Evolutionary conservation across 2,888 invertebrate genomes (phyloP).

Genomic region (Nowickia ferox): DNA sequence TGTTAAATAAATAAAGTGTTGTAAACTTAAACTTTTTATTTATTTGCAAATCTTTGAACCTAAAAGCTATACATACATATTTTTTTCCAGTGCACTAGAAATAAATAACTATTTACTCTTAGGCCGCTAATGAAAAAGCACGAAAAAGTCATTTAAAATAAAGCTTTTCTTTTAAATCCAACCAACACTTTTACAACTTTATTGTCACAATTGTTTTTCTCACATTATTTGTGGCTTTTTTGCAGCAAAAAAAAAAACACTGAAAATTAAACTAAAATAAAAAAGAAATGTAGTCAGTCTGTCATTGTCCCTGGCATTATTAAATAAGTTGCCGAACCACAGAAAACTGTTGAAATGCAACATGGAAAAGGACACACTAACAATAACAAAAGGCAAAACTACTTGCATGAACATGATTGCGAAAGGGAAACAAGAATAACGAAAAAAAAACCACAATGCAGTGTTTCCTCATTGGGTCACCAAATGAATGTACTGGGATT

Average conservation of each 20-base stretch:
- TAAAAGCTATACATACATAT: background rate
- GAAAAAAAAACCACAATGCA: slow-evolving; percentile 61
- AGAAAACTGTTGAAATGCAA: slow-evolving; percentile 42
- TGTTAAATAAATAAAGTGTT: too few species aligned
- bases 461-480: slow-evolving; percentile 61
- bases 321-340: slow-evolving; percentile 62
- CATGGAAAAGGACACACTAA: slow-evolving; percentile 17
- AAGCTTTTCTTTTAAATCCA: slow-evolving; percentile 52
- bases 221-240: slow-evolving; percentile 64
- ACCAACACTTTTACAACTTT: slow-evolving; percentile 67
- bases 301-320: slow-evolving; percentile 53
- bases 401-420: slow-evolving; percentile 7
- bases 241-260: background rate
- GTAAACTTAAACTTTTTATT: too few species aligned
- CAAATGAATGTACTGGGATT: slow-evolving; percentile 62
- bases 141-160: slow-evolving; percentile 32
- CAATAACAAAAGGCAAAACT: slow-evolving; percentile 12
- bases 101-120: background rate
- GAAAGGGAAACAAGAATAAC: slow-evolving; percentile 26
- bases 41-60: too few species aligned
- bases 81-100: background rate
- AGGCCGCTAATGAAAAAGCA: background rate
- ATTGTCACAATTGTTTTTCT: slow-evolving; percentile 66
- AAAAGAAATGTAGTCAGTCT: slow-evolving; percentile 14
- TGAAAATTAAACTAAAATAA: slow-evolving; percentile 15